These are phyloP conservation scores for Patella vulgata DNA, from an alignment of 1,140 invertebrate species.

Conservation along the genomic window DNA sequence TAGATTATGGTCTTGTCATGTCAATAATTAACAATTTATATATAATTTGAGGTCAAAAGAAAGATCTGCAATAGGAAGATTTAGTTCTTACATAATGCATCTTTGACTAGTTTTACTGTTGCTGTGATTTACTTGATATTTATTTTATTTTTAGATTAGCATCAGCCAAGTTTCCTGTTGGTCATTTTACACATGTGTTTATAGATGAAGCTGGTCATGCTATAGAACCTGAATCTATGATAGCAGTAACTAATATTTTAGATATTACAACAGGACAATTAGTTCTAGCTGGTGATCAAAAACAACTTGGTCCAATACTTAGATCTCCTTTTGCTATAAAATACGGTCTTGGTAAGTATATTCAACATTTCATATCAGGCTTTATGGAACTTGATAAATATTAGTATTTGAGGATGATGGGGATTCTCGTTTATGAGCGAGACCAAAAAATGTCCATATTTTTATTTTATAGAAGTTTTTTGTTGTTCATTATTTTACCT, in stretches of 20 bases:
- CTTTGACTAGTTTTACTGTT: too few relatives aligned
- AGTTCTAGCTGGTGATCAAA: conserved; percentile 89
- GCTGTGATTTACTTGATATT: too few relatives aligned
- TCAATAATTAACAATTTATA: too few relatives aligned
- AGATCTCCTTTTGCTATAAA: conserved; percentile 73
- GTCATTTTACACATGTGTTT: conserved; percentile 89
- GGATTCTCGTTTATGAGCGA: too few relatives aligned
- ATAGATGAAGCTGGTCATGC: conserved; percentile 92
- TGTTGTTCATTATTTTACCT: too few relatives aligned
- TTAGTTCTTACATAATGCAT: too few relatives aligned
- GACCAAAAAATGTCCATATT: too few relatives aligned
- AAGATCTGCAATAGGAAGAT: too few relatives aligned
- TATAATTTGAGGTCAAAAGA: too few relatives aligned
- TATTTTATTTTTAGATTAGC: conserved; percentile 75
- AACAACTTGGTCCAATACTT: conserved; percentile 88
- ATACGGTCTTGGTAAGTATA: conserved; percentile 72
- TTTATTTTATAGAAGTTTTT: too few relatives aligned
- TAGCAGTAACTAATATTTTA: conserved; percentile 53
- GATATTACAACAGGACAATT: conserved; percentile 67
- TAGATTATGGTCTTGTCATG: too few relatives aligned
- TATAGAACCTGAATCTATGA: conserved; percentile 79
- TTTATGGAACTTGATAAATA: background rate
- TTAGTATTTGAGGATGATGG: background rate
- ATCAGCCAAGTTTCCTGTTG: conserved; percentile 71
- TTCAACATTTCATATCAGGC: background rate